These are phyloP conservation scores for Chironex yamaguchii DNA, from an alignment of 30 jellyfish, hydroid and myxozoan genomes.

Conservation along the genomic window DNA sequence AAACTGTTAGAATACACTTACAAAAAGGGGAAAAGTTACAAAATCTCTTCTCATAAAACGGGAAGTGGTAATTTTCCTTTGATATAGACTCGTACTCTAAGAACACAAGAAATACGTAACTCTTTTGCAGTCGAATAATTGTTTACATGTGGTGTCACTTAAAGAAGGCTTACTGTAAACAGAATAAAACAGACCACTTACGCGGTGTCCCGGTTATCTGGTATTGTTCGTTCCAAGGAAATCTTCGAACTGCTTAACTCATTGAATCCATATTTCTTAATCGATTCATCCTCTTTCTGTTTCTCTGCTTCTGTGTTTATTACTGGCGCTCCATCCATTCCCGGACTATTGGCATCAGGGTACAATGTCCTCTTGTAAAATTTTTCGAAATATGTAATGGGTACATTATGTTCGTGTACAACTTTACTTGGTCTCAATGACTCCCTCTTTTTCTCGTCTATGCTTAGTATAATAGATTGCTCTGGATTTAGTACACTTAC, in stretches of 20 bases:
- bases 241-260: slow-evolving; percentile 96
- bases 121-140: too few species aligned
- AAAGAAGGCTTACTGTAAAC: not conserved
- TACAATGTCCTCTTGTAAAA: slow-evolving; percentile 63
- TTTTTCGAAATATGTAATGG: slow-evolving; percentile 71
- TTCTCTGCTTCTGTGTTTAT: slow-evolving; percentile 70
- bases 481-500: slow-evolving; percentile 75
- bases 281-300: slow-evolving; percentile 74
- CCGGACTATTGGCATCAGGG: slow-evolving; percentile 81
- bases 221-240: slow-evolving; percentile 88
- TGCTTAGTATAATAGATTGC: slow-evolving; percentile 71
- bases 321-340: slow-evolving; percentile 95
- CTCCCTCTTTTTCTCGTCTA: slow-evolving; percentile 63
- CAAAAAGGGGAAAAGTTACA: too few species aligned
- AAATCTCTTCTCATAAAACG: too few species aligned
- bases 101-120: too few species aligned
- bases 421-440: slow-evolving; percentile 47
- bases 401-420: slow-evolving; percentile 21
- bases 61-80: too few species aligned
- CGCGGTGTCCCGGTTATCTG: slow-evolving; percentile 91
- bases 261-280: slow-evolving; percentile 90
- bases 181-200: slow-evolving; percentile 18
- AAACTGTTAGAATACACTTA: too few species aligned
- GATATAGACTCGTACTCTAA: too few species aligned
- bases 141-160: too few species aligned